Evolutionary conservation across 2,797 vertebrate species (phyloP).

Genomic region (Thunnus albacares): DNA sequence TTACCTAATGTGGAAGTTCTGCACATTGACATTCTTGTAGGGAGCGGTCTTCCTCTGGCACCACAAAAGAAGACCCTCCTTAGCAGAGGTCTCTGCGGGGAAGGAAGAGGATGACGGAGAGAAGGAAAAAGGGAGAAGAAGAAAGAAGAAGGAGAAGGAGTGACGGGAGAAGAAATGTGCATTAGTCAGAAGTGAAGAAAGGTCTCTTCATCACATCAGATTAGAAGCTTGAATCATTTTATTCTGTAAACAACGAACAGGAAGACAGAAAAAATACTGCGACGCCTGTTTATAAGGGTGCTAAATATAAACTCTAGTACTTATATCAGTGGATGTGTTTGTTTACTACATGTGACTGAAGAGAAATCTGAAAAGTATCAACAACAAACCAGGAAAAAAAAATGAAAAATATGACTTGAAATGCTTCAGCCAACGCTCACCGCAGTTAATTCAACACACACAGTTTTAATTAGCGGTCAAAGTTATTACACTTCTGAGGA

Average conservation of each 20-base stretch:
- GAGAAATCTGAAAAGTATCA: neutral
- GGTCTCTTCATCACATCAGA: neutral
- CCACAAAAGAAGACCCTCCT: slow-evolving; percentile 95
- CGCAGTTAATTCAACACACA: slow-evolving; percentile 29
- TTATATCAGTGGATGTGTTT: slow-evolving; percentile 11
- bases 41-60: slow-evolving; percentile 97
- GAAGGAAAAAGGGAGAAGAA: too few relatives aligned
- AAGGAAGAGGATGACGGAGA: neutral
- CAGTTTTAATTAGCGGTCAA: slow-evolving; percentile 29
- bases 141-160: neutral
- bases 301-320: slow-evolving; percentile 18
- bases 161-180: neutral
- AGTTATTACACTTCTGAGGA: neutral
- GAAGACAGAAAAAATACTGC: neutral
- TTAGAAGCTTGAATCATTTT: neutral
- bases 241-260: neutral
- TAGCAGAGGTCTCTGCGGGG: slow-evolving; percentile 93
- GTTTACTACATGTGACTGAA: slow-evolving; percentile 20
- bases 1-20: slow-evolving; percentile 99
- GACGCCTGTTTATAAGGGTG: accelerated
- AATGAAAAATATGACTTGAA: neutral
- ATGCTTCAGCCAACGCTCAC: slow-evolving; percentile 19
- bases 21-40: slow-evolving; percentile 97
- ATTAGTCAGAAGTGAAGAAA: neutral
- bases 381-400: neutral